A percentile compares a stretch with the other conserved stretches of the same genome.
Evolutionary conservation across 2,113 vertebrate genomes (phyloP).

Genomic region (Pristiophorus japonicus): DNA sequence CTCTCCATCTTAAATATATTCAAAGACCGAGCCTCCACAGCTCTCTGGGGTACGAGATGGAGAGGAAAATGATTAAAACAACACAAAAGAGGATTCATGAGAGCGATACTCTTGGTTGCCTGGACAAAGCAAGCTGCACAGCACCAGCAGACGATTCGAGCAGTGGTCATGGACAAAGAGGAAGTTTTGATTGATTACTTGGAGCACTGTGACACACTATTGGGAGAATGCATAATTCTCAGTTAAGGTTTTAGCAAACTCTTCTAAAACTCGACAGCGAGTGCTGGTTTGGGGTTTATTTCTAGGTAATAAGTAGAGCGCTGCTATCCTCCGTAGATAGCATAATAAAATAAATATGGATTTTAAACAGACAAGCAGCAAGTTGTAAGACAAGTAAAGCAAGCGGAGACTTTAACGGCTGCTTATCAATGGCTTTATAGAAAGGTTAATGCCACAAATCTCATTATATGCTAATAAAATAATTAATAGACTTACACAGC

Average conservation of each 20-base stretch:
- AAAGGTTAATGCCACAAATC: not conserved
- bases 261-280: not conserved
- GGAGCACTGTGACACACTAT: not conserved
- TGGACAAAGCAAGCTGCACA: not conserved
- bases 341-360: not conserved
- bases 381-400: not conserved
- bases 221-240: not conserved
- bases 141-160: not conserved
- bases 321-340: not conserved
- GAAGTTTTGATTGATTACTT: not conserved
- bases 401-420: not conserved
- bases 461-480: not conserved
- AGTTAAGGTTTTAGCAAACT: not conserved
- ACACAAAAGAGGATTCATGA: not conserved
- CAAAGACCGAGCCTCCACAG: too few species aligned
- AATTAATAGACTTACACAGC: slow-evolving; percentile 4
- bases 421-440: slow-evolving; percentile 13
- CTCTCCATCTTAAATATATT: too few species aligned
- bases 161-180: not conserved
- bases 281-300: not conserved
- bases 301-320: not conserved
- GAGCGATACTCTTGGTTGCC: not conserved
- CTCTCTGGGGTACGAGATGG: not conserved
- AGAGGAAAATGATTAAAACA: not conserved
- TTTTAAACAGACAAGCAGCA: not conserved